Conservation (phyloP, 2,797 vertebrate species). For the Aulostomus chinensis region DNA sequence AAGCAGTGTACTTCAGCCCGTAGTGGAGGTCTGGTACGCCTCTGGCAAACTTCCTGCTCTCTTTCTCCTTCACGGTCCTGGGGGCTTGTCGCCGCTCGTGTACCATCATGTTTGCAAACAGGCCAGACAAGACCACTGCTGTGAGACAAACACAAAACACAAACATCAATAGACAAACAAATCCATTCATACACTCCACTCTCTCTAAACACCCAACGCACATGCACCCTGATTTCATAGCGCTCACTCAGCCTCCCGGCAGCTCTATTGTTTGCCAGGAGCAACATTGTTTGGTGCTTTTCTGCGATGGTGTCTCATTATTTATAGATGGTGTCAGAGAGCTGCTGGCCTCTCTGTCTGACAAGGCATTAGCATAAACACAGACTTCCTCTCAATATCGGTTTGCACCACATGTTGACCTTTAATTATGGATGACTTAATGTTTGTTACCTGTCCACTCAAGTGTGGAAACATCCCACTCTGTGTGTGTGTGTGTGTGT, state of each 20-base stretch:
- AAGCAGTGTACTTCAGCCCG: not conserved
- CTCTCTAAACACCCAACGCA: constrained; percentile 24
- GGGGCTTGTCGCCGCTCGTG: constrained; percentile 45
- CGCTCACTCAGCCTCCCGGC: constrained; percentile 54
- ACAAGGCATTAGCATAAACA: constrained; percentile 83
- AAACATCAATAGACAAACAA: constrained; percentile 83
- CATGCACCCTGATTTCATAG: constrained; percentile 37
- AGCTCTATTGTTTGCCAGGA: constrained; percentile 40
- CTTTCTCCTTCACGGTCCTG: constrained; percentile 12
- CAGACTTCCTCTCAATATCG: constrained; percentile 75
- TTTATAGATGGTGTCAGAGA: constrained; percentile 78
- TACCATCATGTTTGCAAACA: constrained; percentile 74
- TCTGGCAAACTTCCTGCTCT: not conserved
- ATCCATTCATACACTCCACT: constrained; percentile 49
- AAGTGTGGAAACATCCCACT: constrained; percentile 36
- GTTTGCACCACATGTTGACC: constrained; percentile 72
- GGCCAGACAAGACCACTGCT: constrained; percentile 65
- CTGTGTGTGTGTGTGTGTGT: constrained; percentile 17
- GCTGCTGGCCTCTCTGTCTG: constrained; percentile 60
- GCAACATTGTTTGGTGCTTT: constrained; percentile 67
- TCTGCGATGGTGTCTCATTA: constrained; percentile 70
- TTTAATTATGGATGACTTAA: constrained; percentile 80
- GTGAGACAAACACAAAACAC: constrained; percentile 75
- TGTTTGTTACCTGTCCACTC: constrained; percentile 69
- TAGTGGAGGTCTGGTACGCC: not conserved